phyloP scores from a whole-genome alignment of 1,140 invertebrate genomes.

The Drosophila virilis region DNA sequence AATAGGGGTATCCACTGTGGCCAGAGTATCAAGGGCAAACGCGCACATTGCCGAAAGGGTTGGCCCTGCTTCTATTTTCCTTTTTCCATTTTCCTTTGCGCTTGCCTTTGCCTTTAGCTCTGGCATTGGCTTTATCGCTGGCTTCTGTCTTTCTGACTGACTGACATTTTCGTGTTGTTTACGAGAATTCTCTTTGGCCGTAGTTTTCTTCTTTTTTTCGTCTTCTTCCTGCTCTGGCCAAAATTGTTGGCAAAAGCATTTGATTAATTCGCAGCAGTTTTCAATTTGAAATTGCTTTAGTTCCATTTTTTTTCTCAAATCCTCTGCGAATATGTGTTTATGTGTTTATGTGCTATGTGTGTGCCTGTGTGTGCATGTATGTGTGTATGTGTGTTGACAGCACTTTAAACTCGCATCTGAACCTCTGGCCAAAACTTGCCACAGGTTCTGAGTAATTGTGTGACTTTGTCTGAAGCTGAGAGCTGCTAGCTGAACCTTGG shows the following conservation, averaged over 20 bases:
- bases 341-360: neutral
- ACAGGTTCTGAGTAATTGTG: conserved; percentile 16
- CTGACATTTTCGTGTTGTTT: conserved; percentile 64
- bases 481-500: conserved; percentile 58
- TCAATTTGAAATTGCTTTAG: conserved; percentile 79
- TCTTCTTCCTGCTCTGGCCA: neutral
- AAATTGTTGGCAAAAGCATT: conserved; percentile 60
- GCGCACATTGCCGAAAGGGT: conserved; percentile 35
- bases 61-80: conserved; percentile 20
- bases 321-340: conserved; percentile 1
- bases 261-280: conserved; percentile 81
- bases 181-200: conserved; percentile 43
- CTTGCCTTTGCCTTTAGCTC: conserved; percentile 15
- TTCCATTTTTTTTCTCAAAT: conserved; percentile 43
- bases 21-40: neutral
- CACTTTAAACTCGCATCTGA: conserved; percentile 32
- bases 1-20: conserved; percentile 2
- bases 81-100: conserved; percentile 17
- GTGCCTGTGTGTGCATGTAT: neutral
- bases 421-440: conserved; percentile 24
- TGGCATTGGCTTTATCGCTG: conserved; percentile 44
- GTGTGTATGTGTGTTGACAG: conserved; percentile 21
- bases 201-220: conserved; percentile 21
- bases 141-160: conserved; percentile 65
- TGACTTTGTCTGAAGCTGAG: conserved; percentile 32